A percentile compares a stretch with the other conserved stretches of the same genome.
These are phyloP conservation scores for Puma concolor DNA, from an alignment of 2,113 vertebrate genomes.

Conservation along the genomic window DNA sequence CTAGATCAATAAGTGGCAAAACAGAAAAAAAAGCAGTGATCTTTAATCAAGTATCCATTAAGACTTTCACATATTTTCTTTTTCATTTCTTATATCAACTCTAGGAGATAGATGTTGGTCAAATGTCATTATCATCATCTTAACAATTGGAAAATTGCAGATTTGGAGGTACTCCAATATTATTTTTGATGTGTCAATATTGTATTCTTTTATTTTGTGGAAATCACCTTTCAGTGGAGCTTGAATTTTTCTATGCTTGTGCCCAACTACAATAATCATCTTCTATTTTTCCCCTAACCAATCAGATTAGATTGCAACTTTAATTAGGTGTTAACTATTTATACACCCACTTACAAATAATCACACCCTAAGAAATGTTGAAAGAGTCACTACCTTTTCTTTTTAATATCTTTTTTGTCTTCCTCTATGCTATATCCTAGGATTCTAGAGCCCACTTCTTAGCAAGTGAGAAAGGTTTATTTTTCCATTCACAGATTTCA, in stretches of 20 bases:
- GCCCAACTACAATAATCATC: background rate
- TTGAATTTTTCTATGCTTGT: background rate
- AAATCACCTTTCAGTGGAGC: background rate
- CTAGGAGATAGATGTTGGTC: background rate
- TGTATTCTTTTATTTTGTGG: background rate
- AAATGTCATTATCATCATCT: background rate
- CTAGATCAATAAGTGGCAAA: background rate
- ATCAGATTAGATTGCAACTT: background rate
- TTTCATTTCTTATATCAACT: background rate
- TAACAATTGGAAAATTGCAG: background rate
- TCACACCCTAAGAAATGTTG: background rate
- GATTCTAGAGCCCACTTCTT: background rate
- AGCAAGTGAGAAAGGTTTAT: background rate
- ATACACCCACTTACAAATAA: background rate
- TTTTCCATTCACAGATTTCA: background rate
- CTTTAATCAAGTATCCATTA: background rate
- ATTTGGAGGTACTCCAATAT: background rate
- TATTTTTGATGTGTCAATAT: background rate
- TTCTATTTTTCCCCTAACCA: background rate
- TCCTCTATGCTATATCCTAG: background rate
- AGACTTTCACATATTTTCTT: background rate
- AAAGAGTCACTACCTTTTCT: background rate
- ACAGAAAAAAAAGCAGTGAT: background rate
- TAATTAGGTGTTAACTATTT: background rate
- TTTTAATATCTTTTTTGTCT: background rate